Evolutionary conservation across 1,140 invertebrate genomes (phyloP).

Genomic region (Catajapyx aquilonaris): DNA sequence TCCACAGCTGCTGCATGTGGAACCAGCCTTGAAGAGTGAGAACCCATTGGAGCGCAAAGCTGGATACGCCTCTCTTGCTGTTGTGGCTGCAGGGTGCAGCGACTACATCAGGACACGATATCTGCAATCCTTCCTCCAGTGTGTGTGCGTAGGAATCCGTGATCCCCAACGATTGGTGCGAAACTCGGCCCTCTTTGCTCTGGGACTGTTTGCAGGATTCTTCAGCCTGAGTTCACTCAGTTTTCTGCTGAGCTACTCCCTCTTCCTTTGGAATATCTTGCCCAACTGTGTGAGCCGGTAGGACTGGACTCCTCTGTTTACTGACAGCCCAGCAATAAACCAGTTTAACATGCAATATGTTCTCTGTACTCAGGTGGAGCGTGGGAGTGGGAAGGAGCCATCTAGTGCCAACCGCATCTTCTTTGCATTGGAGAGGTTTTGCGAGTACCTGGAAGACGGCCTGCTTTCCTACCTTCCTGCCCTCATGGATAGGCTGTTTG

Average conservation of each 20-base stretch:
- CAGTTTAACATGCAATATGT: too few species aligned
- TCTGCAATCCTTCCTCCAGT: constrained; percentile 40
- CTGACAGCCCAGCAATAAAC: too few species aligned
- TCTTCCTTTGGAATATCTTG: constrained; percentile 47
- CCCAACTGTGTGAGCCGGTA: constrained; percentile 16
- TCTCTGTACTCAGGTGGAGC: too few species aligned
- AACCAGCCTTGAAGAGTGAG: constrained; percentile 32
- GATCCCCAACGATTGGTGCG: constrained; percentile 36
- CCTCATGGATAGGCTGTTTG: constrained; percentile 45
- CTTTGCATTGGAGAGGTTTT: constrained; percentile 60
- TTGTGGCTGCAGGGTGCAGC: constrained; percentile 57
- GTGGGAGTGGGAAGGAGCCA: constrained; percentile 30
- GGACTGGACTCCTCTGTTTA: constrained; percentile 13
- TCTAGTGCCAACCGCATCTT: constrained; percentile 46
- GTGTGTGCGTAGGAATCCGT: constrained; percentile 44
- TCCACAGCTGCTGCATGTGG: constrained; percentile 31
- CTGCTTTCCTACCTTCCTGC: constrained; percentile 45
- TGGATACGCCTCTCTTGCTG: constrained; percentile 46
- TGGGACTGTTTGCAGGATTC: constrained; percentile 61
- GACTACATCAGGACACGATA: constrained; percentile 51
- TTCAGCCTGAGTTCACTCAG: constrained; percentile 44
- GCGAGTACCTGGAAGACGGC: constrained; percentile 49
- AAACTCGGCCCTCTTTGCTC: constrained; percentile 53
- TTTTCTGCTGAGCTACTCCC: constrained; percentile 48
- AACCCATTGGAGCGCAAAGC: constrained; percentile 40